Conservation (phyloP, 2,888 invertebrate species). For the Halictus ligatus region DNA sequence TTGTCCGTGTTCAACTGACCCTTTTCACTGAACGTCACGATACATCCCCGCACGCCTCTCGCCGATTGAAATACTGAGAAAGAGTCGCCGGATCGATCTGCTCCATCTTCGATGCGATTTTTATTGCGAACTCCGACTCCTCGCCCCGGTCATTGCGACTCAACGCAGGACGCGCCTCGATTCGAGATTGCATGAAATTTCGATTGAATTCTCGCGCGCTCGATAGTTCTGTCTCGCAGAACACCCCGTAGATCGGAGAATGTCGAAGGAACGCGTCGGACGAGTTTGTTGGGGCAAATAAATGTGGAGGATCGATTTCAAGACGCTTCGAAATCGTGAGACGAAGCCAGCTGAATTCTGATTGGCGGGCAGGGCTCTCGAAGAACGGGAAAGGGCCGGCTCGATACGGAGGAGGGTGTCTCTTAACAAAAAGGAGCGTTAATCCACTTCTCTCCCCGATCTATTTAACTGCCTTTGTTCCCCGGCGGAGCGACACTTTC, state of each 20-base stretch:
- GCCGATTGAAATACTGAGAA: background rate
- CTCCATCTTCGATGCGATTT: background rate
- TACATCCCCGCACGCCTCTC: background rate
- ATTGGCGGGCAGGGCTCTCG: background rate
- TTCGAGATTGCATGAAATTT: background rate
- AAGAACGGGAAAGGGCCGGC: conserved; percentile 29
- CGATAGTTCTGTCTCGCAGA: background rate
- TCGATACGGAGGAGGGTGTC: conserved; percentile 38
- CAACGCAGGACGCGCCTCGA: background rate
- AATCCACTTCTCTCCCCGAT: conserved; percentile 65
- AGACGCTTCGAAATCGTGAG: conserved; percentile 17
- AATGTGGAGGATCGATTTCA: background rate
- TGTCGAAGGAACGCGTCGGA: background rate
- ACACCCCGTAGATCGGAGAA: background rate
- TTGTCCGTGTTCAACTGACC: conserved; percentile 34
- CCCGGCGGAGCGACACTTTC: conserved; percentile 43
- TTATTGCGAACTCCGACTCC: background rate
- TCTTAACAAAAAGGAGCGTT: conserved; percentile 55
- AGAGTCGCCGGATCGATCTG: background rate
- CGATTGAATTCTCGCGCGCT: background rate
- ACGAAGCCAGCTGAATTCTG: conserved; percentile 26
- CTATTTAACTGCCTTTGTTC: conserved; percentile 69
- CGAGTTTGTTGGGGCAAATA: background rate
- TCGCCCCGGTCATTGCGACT: background rate
- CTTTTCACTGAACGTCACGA: conserved; percentile 6